Evolutionary conservation across 23 tunicate species (phyloP).

Genomic region (Ascidia mentula): DNA sequence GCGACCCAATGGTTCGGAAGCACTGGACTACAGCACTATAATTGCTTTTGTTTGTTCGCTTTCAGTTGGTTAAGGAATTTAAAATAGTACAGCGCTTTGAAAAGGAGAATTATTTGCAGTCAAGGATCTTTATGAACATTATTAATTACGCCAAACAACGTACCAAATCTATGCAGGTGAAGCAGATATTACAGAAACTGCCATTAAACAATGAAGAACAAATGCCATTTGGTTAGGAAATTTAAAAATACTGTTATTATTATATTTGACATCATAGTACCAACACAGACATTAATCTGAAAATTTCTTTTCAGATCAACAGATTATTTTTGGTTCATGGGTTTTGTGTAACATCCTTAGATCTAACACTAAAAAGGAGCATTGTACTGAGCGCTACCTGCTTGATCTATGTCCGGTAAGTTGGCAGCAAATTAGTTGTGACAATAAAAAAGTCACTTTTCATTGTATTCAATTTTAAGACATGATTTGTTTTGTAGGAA

Average conservation of each 20-base stretch:
- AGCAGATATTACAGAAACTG: not conserved
- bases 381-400: conserved; percentile 12
- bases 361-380: conserved; percentile 1
- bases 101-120: not conserved
- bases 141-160: not conserved
- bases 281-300: not conserved
- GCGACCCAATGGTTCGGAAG: too few relatives aligned
- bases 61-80: conserved; percentile 16
- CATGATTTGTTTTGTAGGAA: conserved; percentile 24
- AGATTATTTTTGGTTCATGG: conserved; percentile 20
- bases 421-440: not conserved
- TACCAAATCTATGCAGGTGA: conserved; percentile 5
- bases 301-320: not conserved
- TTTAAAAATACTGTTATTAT: not conserved
- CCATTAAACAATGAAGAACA: conserved; percentile 14
- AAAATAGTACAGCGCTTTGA: conserved; percentile 7
- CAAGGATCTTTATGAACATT: not conserved
- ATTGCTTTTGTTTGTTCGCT: not conserved
- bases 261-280: conserved; percentile 1
- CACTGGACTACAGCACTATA: not conserved
- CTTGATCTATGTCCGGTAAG: conserved; percentile 21
- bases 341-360: conserved; percentile 1
- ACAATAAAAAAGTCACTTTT: not conserved
- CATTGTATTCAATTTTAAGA: not conserved
- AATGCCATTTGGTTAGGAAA: not conserved